phyloP scores from a whole-genome alignment of 2,797 vertebrate species.

The Pangasius larnaudii region DNA sequence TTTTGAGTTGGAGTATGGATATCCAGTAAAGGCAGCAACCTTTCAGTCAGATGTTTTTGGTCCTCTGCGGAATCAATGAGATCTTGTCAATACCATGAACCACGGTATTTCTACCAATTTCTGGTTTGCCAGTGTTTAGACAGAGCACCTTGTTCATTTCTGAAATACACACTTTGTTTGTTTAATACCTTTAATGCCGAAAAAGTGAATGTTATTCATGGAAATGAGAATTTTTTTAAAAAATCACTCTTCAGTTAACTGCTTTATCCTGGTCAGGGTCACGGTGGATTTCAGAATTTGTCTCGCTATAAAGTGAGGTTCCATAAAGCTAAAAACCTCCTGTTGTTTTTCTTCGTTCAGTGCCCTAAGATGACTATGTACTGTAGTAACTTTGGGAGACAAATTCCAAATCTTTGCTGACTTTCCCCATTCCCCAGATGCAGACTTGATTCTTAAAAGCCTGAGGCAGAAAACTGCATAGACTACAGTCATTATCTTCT shows the following conservation, averaged over 20 bases:
- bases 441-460: conserved; percentile 36
- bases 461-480: conserved; percentile 32
- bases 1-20: not conserved
- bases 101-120: not conserved
- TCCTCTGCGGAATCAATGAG: not conserved
- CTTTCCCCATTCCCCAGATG: conserved; percentile 11
- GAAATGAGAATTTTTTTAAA: not conserved
- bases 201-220: not conserved
- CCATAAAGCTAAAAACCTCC: not conserved
- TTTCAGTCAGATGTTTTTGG: not conserved
- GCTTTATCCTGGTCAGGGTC: not conserved
- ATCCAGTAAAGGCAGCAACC: not conserved
- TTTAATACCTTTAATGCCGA: not conserved
- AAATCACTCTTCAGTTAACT: not conserved
- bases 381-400: conserved; percentile 24
- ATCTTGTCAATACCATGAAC: not conserved
- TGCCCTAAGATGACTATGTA: not conserved
- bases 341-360: conserved; percentile 4
- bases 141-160: not conserved
- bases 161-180: not conserved
- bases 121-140: not conserved
- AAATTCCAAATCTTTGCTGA: conserved; percentile 12
- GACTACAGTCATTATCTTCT: conserved; percentile 36
- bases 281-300: not conserved
- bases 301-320: not conserved